Conservation (phyloP, 1,140 invertebrate species). For the Papilio polytes region DNA sequence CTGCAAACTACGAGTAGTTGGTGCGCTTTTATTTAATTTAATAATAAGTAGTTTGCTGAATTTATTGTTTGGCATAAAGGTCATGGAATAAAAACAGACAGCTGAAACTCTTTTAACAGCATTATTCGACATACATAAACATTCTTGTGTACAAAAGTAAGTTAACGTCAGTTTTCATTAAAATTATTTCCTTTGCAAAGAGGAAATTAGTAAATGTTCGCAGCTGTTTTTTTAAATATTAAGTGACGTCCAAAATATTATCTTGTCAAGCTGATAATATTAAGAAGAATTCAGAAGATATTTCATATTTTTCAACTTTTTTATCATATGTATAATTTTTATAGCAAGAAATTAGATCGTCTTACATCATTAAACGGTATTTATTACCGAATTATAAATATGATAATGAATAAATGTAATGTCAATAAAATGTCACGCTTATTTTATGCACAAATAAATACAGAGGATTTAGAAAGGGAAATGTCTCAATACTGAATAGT, state of each 20-base stretch:
- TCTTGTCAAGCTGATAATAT: too few relatives aligned
- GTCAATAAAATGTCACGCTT: too few relatives aligned
- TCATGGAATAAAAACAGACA: background rate
- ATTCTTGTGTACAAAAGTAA: constrained; percentile 21
- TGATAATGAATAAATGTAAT: too few relatives aligned
- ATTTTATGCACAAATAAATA: too few relatives aligned
- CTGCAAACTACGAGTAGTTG: background rate
- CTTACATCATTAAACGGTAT: background rate
- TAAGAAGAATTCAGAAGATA: too few relatives aligned
- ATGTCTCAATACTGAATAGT: background rate
- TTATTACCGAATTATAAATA: too few relatives aligned
- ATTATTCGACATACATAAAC: background rate
- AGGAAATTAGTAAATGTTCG: constrained; percentile 4
- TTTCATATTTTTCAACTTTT: too few relatives aligned
- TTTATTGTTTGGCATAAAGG: constrained; percentile 12
- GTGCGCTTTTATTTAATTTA: background rate
- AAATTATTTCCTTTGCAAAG: constrained; percentile 14
- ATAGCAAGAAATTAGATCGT: background rate
- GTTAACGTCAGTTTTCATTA: constrained; percentile 3
- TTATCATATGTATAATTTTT: background rate
- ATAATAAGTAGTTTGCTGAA: background rate
- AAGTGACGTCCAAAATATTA: background rate
- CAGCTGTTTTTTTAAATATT: background rate
- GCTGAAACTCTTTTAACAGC: background rate
- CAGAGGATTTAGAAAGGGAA: background rate